A percentile compares a stretch with the other conserved stretches of the same genome.
Evolutionary conservation across 2,888 invertebrate genomes (phyloP).

Genomic region (Ellobium chinense): DNA sequence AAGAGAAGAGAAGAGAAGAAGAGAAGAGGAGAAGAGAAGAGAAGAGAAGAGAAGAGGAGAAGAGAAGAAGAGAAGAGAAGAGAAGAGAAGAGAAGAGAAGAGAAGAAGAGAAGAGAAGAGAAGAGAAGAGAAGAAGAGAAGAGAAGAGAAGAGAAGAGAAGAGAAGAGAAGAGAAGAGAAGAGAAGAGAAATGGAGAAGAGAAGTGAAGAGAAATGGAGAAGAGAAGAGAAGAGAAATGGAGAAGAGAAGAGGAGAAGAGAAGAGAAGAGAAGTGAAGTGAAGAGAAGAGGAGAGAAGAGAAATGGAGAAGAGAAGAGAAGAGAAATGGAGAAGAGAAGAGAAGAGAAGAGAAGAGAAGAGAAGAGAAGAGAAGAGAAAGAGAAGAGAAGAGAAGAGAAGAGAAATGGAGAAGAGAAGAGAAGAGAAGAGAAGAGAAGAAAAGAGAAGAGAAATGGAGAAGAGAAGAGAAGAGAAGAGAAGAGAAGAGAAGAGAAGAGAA

Average conservation of each 20-base stretch:
- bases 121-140: neutral
- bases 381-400: too few species aligned
- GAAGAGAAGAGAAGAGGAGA: neutral
- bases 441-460: too few species aligned
- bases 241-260: neutral
- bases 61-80: neutral
- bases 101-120: neutral
- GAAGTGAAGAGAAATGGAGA: neutral
- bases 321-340: neutral
- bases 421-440: too few species aligned
- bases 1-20: neutral
- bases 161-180: neutral
- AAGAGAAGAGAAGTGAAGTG: neutral
- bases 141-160: neutral
- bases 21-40: neutral
- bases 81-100: neutral
- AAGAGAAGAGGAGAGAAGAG: neutral
- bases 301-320: neutral
- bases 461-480: too few species aligned
- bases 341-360: neutral
- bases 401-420: too few species aligned
- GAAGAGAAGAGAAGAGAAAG: neutral
- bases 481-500: too few species aligned
- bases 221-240: neutral
- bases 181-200: neutral